Conservation (phyloP, 1,140 invertebrate genomes). For the Brachystomella parvula region DNA sequence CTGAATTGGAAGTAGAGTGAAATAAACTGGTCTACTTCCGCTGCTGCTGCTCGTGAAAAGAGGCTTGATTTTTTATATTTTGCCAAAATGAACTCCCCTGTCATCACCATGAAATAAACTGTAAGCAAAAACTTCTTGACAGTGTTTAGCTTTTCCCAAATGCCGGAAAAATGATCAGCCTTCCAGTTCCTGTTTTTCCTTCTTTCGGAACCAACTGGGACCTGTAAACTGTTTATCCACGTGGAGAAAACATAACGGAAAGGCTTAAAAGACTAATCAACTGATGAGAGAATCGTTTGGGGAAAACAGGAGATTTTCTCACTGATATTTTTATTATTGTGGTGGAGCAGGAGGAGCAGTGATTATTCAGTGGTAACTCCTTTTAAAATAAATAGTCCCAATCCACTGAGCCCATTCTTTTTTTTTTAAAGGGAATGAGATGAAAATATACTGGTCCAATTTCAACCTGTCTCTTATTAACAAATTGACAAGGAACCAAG, state of each 20-base stretch:
- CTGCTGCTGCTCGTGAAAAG: neutral
- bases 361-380: neutral
- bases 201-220: neutral
- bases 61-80: neutral
- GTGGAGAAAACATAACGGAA: slow-evolving; percentile 8
- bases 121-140: neutral
- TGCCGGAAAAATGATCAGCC: slow-evolving; percentile 18
- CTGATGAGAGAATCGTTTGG: slow-evolving; percentile 21
- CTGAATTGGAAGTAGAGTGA: too few species aligned
- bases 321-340: slow-evolving; percentile 24
- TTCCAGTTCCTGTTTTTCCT: slow-evolving; percentile 5
- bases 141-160: neutral
- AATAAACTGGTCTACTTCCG: too few species aligned
- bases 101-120: neutral
- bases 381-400: too few species aligned
- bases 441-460: too few species aligned
- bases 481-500: too few species aligned
- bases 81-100: neutral
- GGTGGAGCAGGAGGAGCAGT: neutral
- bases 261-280: slow-evolving; percentile 14
- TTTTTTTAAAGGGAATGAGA: too few species aligned
- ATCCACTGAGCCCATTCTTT: too few species aligned
- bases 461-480: too few species aligned
- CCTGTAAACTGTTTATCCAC: slow-evolving; percentile 24
- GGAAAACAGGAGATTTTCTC: slow-evolving; percentile 7